Base-by-base conservation (phyloP, 1,140 invertebrate genomes). In the Neodiprion lecontei region DNA sequence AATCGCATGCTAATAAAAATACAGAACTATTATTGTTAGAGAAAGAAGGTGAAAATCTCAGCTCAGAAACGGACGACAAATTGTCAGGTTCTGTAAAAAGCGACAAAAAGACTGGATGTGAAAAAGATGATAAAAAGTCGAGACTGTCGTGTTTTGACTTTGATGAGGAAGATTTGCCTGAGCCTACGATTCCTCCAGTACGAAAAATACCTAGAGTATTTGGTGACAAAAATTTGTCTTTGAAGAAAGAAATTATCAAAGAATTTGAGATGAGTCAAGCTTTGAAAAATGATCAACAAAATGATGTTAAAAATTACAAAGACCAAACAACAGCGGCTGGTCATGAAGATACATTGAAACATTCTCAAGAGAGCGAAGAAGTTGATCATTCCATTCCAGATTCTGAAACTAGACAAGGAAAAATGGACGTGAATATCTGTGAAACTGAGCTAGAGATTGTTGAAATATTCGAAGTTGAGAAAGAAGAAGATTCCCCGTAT, bases 81-180 rank as follows among this genome's bases (percentile, higher is more conserved):
- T 74, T 82, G 66, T 49, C 80, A n/a, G 65, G 75, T 12, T 76
- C 69, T 50, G 79, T 79, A 69, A 80, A 83, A 81, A 83, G 83
- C 80, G 81, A 82, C 82, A 77, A 79, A 74, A 73, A 79, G 73
- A 69, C 76, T 17, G 83, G 87, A 76, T 77, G 71, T 0, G 79
- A 82, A 17, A 79, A 83, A 23, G 83, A 89, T 71, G 83, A 87
- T 65, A 85, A 86, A 66, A 86, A 86, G 69, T 87, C 86, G 65
- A 82, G 80, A 80, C 84, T 89, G 78, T 89, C 90, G 5, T 91
- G 90, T 76, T 91, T 91, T 76, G 90, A 91, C 85, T 91, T 91
- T 75, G 85, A 90, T 17, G 90, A 91, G 50, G 90, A 91, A 65
- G 89, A 90, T 77, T 79, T 89, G 28, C 83, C 83, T 8, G 87